Evolutionary conservation across 2,888 invertebrate genomes (phyloP).

Genomic region (Eupithecia tripunctaria): DNA sequence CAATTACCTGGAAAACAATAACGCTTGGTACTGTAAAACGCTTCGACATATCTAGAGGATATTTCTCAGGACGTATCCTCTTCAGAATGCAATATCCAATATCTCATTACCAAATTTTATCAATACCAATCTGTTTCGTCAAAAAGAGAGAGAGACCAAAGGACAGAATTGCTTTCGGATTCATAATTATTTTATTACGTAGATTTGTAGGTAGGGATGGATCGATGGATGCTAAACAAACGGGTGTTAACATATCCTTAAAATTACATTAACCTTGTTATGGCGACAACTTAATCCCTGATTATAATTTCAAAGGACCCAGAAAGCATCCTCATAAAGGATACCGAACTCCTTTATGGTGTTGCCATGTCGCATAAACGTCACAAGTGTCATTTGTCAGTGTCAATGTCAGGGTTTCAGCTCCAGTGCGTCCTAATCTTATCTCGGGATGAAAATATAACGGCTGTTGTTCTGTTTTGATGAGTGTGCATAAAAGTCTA

Average conservation of each 20-base stretch:
- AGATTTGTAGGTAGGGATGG: neutral
- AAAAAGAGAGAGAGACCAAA: neutral
- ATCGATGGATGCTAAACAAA: neutral
- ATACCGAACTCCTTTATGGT: conserved; percentile 20
- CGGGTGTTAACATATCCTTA: neutral
- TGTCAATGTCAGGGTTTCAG: conserved; percentile 28
- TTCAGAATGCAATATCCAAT: neutral
- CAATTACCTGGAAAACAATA: neutral
- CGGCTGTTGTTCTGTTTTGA: conserved; percentile 25
- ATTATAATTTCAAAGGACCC: conserved; percentile 12
- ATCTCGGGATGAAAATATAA: conserved; percentile 26
- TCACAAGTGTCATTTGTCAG: conserved; percentile 34
- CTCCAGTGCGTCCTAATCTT: conserved; percentile 24
- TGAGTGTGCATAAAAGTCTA: conserved; percentile 26
- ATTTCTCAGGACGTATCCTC: too few relatives aligned
- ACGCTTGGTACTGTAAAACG: too few relatives aligned
- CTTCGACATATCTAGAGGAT: too few relatives aligned
- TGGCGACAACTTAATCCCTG: neutral
- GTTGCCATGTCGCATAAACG: conserved; percentile 32
- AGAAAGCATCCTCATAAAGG: conserved; percentile 20
- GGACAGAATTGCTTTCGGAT: neutral
- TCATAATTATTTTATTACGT: neutral
- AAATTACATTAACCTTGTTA: neutral
- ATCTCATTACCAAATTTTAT: neutral
- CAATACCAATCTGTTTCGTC: neutral